These are phyloP conservation scores for Oligia latruncula DNA, from an alignment of 2,888 invertebrate species.

Conservation along the genomic window DNA sequence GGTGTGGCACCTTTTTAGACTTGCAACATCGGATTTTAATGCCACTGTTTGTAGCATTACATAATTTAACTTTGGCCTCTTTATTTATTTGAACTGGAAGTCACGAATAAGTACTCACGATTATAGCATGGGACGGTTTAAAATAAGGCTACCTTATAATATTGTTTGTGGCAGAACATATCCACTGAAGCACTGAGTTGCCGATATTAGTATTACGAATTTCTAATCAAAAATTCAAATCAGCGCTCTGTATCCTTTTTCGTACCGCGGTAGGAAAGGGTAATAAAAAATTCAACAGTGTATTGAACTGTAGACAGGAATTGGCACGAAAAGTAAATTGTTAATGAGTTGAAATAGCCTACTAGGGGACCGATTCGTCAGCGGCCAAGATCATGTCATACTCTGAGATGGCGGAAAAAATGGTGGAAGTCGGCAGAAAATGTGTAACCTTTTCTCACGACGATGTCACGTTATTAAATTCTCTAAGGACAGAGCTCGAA, in stretches of 20 bases:
- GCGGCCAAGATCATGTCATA: neutral
- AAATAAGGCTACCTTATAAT: neutral
- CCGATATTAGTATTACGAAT: slow-evolving; percentile 51
- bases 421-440: neutral
- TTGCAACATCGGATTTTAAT: neutral
- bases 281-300: slow-evolving; percentile 47
- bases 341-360: neutral
- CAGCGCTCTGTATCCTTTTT: slow-evolving; percentile 54
- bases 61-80: neutral
- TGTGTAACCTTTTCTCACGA: neutral
- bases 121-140: neutral
- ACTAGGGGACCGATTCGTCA: neutral
- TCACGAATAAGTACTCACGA: neutral
- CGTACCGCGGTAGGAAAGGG: slow-evolving; percentile 36
- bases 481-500: neutral
- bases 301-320: slow-evolving; percentile 31
- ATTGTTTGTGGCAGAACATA: slow-evolving; percentile 20
- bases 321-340: neutral
- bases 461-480: neutral
- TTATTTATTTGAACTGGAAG: neutral
- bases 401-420: neutral
- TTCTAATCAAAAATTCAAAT: slow-evolving; percentile 68
- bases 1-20: neutral
- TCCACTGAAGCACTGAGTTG: slow-evolving; percentile 25
- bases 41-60: neutral